Evolutionary conservation across 2,113 vertebrate genomes (phyloP).

Genomic region (Tinamus guttatus): DNA sequence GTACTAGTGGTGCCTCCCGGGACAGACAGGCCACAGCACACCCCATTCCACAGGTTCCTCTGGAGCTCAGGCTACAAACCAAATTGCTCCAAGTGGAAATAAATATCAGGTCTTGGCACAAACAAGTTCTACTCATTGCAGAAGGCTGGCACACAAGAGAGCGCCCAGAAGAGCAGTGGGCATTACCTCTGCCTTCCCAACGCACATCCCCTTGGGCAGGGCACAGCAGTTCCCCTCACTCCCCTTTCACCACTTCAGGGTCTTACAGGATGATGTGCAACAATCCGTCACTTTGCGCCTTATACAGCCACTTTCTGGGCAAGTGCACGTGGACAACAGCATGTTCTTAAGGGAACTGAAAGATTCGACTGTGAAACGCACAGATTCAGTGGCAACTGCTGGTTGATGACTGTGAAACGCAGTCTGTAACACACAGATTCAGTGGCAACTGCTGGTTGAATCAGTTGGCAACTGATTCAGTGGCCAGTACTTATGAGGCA

Average conservation of each 20-base stretch:
- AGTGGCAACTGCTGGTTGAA: neutral
- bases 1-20: neutral
- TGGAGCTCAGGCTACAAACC: neutral
- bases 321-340: rapidly evolving
- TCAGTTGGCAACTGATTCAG: too few relatives aligned
- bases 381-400: neutral
- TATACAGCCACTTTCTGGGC: rapidly evolving
- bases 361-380: rapidly evolving
- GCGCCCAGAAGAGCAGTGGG: rapidly evolving
- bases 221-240: neutral
- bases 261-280: rapidly evolving
- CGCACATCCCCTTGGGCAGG: neutral
- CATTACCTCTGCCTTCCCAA: neutral
- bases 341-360: rapidly evolving
- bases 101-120: neutral
- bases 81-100: neutral
- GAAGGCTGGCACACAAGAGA: neutral
- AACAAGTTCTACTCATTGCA: neutral
- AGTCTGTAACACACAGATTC: rapidly evolving
- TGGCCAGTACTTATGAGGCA: neutral
- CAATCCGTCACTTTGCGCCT: neutral
- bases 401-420: too few relatives aligned
- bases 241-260: neutral
- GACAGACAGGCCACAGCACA: neutral
- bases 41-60: rapidly evolving